phyloP scores from a whole-genome alignment of 2,113 vertebrate species.

The Myiopsitta monachus region DNA sequence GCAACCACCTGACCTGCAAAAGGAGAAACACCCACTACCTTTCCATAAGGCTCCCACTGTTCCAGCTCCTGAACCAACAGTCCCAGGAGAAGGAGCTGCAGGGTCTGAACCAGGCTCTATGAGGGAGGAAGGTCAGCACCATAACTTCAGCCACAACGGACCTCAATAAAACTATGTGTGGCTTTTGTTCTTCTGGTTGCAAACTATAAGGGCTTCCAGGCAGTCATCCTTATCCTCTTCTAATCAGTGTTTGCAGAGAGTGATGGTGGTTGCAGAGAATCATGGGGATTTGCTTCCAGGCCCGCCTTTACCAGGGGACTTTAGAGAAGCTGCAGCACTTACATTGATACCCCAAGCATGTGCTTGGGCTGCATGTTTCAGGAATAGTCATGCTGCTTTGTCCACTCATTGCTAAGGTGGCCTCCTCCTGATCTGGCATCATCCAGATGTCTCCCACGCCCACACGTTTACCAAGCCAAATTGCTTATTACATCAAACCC shows the following conservation, averaged over 20 bases:
- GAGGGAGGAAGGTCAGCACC: background rate
- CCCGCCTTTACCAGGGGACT: background rate
- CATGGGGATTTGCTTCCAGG: background rate
- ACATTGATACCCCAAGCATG: background rate
- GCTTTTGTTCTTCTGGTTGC: background rate
- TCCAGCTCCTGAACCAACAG: background rate
- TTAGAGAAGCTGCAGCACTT: background rate
- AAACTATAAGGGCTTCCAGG: background rate
- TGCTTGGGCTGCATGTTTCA: background rate
- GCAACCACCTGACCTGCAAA: accelerated
- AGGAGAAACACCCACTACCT: background rate
- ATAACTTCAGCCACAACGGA: background rate
- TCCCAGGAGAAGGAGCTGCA: background rate
- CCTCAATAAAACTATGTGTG: background rate
- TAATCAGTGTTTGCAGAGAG: background rate
- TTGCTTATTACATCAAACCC: background rate
- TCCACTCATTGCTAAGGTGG: background rate
- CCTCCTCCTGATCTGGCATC: background rate
- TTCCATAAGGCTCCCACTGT: background rate
- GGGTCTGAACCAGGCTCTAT: accelerated
- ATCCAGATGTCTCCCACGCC: background rate
- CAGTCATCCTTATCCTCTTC: background rate
- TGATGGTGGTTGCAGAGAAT: too few species aligned
- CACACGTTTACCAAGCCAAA: background rate
- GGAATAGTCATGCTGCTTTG: background rate